Conservation (phyloP, 2,113 vertebrate genomes). For the Tragelaphus imberbis region DNA sequence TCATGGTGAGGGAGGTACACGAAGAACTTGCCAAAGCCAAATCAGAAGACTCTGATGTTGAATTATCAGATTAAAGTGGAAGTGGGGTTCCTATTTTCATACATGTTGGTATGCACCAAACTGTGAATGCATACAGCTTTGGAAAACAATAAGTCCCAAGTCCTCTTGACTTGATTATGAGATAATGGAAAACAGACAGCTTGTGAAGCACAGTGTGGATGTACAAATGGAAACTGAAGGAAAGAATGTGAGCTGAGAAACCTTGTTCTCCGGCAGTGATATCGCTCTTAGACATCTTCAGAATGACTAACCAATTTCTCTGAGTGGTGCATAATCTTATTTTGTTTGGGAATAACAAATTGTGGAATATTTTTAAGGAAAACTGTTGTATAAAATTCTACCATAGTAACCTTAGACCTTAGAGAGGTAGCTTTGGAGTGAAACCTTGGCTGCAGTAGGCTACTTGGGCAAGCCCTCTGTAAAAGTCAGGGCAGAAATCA, state of each 20-base stretch:
- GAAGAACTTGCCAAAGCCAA: slow-evolving; percentile 86
- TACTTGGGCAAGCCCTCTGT: slow-evolving; percentile 33
- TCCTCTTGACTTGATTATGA: slow-evolving; percentile 64
- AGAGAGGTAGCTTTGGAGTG: slow-evolving; percentile 78
- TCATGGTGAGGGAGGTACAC: slow-evolving; percentile 93
- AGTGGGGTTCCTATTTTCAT: slow-evolving; percentile 74
- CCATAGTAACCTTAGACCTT: slow-evolving; percentile 74
- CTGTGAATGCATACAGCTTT: slow-evolving; percentile 83
- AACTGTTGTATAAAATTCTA: slow-evolving; percentile 78
- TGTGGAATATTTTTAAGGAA: slow-evolving; percentile 80
- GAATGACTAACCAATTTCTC: slow-evolving; percentile 73
- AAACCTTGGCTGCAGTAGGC: slow-evolving; percentile 69
- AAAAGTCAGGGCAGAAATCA: slow-evolving; percentile 16
- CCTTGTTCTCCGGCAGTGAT: slow-evolving; percentile 64
- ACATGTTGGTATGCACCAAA: slow-evolving; percentile 81
- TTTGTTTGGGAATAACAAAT: slow-evolving; percentile 80
- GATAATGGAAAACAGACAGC: slow-evolving; percentile 61
- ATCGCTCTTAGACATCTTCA: slow-evolving; percentile 70
- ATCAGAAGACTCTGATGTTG: slow-evolving; percentile 86
- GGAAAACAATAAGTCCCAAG: slow-evolving; percentile 71
- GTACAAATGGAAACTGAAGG: slow-evolving; percentile 79
- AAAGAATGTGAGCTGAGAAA: slow-evolving; percentile 70
- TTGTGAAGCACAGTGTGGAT: slow-evolving; percentile 76
- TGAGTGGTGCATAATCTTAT: slow-evolving; percentile 79
- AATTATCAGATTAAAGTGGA: slow-evolving; percentile 83